Evolutionary conservation across 1,140 invertebrate species (phyloP).

Genomic region (Diplogasteroides magnus): DNA sequence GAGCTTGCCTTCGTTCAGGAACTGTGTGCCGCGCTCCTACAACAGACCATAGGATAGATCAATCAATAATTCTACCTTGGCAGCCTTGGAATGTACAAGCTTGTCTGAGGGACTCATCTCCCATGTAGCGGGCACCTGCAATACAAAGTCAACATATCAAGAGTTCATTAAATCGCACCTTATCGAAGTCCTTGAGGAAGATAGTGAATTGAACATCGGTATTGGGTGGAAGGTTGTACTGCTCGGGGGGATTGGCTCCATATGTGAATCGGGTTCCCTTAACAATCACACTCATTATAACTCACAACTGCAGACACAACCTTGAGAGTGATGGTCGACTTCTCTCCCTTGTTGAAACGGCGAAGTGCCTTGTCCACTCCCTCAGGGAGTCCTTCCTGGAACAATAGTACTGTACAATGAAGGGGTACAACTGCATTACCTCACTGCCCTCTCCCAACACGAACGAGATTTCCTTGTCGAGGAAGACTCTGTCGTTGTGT

Average conservation of each 20-base stretch:
- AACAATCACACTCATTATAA: background rate
- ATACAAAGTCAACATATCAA: constrained; percentile 21
- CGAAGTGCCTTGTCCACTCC: constrained; percentile 27
- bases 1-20: constrained; percentile 76
- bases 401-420: background rate
- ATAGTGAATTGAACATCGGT: constrained; percentile 21
- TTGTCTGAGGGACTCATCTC: constrained; percentile 72
- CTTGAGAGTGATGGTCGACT: constrained; percentile 20
- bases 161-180: constrained; percentile 58
- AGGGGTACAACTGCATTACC: background rate
- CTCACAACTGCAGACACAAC: background rate
- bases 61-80: constrained; percentile 61
- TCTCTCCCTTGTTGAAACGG: constrained; percentile 21
- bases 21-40: constrained; percentile 76
- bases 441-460: constrained; percentile 22
- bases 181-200: constrained; percentile 70
- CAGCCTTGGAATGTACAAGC: constrained; percentile 72
- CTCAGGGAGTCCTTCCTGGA: constrained; percentile 18
- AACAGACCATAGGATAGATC: constrained; percentile 14
- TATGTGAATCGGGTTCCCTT: constrained; percentile 26
- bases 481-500: constrained; percentile 17
- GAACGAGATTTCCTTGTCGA: constrained; percentile 18
- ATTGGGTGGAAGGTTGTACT: constrained; percentile 21
- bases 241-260: constrained; percentile 16
- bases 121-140: constrained; percentile 71